Conservation (phyloP, 53 echinoderm and acorn worm species). For the Pentamera pediparva region DNA sequence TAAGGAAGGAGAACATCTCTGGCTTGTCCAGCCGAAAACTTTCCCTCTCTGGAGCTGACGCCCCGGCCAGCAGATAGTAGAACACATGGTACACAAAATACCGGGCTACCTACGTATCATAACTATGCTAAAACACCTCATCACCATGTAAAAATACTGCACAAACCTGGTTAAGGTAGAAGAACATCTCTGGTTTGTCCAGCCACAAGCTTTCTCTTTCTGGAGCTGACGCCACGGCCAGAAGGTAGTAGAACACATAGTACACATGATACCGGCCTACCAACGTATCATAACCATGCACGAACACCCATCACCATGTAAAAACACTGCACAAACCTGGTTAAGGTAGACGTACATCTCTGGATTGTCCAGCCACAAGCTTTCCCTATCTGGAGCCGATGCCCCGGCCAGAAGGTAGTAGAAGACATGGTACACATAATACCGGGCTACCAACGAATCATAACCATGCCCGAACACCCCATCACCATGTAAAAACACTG, state of each 20-base stretch:
- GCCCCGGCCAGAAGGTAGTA: constrained; percentile 93
- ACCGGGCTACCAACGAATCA: too few relatives aligned
- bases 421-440: constrained; percentile 99
- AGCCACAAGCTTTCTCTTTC: constrained; percentile 79
- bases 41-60: constrained; percentile 62
- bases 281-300: too few relatives aligned
- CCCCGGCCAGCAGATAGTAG: constrained; percentile 90
- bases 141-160: not conserved
- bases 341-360: constrained; percentile 77
- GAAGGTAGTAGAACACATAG: constrained; percentile 96
- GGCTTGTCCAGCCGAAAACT: constrained; percentile 77
- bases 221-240: constrained; percentile 66
- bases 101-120: too few relatives aligned
- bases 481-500: not conserved
- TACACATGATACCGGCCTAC: too few relatives aligned
- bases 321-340: constrained; percentile 46
- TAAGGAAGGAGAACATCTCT: constrained; percentile 72
- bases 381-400: constrained; percentile 58
- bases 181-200: constrained; percentile 69
- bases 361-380: constrained; percentile 74
- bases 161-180: constrained; percentile 78
- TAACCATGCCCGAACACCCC: too few relatives aligned
- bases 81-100: constrained; percentile 99
- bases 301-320: too few relatives aligned
- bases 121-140: too few relatives aligned